Base-by-base conservation (phyloP, 2,113 vertebrate species). In the Pholis gunnellus region DNA sequence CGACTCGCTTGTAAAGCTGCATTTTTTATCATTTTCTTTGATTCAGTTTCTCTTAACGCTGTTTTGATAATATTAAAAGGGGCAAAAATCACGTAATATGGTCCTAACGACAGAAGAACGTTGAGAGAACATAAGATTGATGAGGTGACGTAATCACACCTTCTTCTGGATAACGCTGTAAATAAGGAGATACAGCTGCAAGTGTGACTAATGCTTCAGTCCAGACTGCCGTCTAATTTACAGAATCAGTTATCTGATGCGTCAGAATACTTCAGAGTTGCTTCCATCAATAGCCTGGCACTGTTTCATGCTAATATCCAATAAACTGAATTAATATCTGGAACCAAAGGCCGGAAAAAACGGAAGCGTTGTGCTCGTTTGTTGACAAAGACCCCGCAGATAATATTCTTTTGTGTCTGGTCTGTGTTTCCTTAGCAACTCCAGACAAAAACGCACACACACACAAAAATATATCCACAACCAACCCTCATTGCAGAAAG, bases 401-500 rank as follows among this genome's bases (percentile, higher is more conserved):
- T 75, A 54, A 54, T 31, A 36, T 29, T n/a, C 14, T 27, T 64
- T 17, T 82, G 67, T 77, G 44, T 34, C 29, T 54, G 29, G 27
- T 11, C 25, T 29, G 22, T 34, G 27, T 60, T 67, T 81, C 61
- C 48, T 72, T 63, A 25, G 17, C 71, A n/a, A 29, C 36, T 60
- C 42, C 42, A 84, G 25, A 73, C 56, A 56, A 31, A 68, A 52
- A 70, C 13, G 56, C 25, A 74, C 14, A 69, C 6, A 38, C 18
- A 82, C 25, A 63, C 40, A 63, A 6, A 63, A 6, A 64, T 17
- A 17, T 13, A 75, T 4, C 9, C 42, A 52, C 73, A 63, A 3
- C 3, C 34, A 63, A 38, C 74, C 78, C 72, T 50, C 74, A 88
- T 40, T 17, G 36, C 25, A 31, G 31, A 79, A 93, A 89, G 86